phyloP scores from a whole-genome alignment of 2,888 invertebrate species.

The Anoplius nigerrimus region DNA sequence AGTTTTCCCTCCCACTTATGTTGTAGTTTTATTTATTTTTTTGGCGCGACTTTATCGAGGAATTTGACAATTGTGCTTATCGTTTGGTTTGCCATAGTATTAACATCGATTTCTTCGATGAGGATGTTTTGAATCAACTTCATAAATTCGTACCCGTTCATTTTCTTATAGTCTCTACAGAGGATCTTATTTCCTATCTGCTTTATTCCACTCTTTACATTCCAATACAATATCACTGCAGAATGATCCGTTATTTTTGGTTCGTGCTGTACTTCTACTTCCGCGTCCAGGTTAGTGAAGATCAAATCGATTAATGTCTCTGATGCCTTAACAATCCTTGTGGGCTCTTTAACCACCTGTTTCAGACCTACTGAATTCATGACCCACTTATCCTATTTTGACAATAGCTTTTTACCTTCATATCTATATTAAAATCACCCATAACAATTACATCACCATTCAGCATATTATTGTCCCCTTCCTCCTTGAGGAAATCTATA shows the following conservation, averaged over 20 bases:
- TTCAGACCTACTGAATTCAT: neutral
- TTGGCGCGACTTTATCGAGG: no score
- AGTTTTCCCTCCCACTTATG: no score
- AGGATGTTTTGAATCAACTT: neutral
- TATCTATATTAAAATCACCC: neutral
- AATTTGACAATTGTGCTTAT: neutral
- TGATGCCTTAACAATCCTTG: neutral
- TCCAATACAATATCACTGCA: slow-evolving; percentile 4
- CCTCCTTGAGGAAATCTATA: neutral
- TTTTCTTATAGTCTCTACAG: slow-evolving; percentile 17
- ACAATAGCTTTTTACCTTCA: slow-evolving; percentile 6
- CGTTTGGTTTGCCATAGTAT: neutral
- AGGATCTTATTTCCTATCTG: neutral
- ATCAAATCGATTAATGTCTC: neutral
- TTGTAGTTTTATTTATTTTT: no score
- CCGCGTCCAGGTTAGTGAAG: neutral
- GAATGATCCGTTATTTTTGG: slow-evolving; percentile 12
- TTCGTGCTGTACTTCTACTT: slow-evolving; percentile 11
- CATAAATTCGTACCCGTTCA: slow-evolving; percentile 11
- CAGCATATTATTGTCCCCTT: neutral
- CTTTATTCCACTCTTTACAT: neutral
- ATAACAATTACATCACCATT: slow-evolving; percentile 8
- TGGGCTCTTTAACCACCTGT: neutral
- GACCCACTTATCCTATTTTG: slow-evolving; percentile 6
- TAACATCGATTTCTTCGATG: slow-evolving; percentile 7